These are phyloP conservation scores for Elaphurus davidianus DNA, from an alignment of 2,113 vertebrate species.

Conservation along the genomic window DNA sequence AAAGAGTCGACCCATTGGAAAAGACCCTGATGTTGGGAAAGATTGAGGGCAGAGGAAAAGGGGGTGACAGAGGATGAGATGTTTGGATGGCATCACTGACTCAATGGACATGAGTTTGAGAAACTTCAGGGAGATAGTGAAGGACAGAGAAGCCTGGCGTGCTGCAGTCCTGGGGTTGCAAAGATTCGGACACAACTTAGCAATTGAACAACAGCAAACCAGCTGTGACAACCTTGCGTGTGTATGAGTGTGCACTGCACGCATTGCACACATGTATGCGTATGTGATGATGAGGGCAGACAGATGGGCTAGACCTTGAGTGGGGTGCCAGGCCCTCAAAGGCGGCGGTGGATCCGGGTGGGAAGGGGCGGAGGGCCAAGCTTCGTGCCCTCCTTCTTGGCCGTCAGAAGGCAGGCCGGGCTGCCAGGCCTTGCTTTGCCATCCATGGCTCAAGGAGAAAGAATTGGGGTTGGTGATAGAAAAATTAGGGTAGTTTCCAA, in stretches of 20 bases:
- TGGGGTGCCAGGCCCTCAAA: rapidly evolving
- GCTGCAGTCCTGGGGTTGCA: not conserved
- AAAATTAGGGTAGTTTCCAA: not conserved
- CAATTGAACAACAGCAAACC: not conserved
- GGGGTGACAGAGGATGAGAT: not conserved
- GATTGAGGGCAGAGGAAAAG: not conserved
- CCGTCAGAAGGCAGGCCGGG: not conserved
- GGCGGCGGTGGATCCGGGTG: rapidly evolving
- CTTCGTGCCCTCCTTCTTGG: not conserved
- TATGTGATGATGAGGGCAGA: rapidly evolving
- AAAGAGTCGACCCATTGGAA: not conserved
- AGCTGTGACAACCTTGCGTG: not conserved
- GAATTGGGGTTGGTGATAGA: not conserved
- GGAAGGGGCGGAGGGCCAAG: not conserved
- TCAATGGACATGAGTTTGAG: not conserved
- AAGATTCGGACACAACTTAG: not conserved
- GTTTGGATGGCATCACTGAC: not conserved
- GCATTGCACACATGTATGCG: rapidly evolving
- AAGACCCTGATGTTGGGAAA: not conserved
- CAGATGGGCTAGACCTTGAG: not conserved
- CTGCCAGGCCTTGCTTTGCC: not conserved
- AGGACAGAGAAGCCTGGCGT: not conserved
- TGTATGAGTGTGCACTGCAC: rapidly evolving
- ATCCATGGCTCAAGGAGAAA: not conserved
- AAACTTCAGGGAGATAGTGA: not conserved